Base-by-base conservation (phyloP, 2,888 invertebrate species). In the Drosophila macrospina region DNA sequence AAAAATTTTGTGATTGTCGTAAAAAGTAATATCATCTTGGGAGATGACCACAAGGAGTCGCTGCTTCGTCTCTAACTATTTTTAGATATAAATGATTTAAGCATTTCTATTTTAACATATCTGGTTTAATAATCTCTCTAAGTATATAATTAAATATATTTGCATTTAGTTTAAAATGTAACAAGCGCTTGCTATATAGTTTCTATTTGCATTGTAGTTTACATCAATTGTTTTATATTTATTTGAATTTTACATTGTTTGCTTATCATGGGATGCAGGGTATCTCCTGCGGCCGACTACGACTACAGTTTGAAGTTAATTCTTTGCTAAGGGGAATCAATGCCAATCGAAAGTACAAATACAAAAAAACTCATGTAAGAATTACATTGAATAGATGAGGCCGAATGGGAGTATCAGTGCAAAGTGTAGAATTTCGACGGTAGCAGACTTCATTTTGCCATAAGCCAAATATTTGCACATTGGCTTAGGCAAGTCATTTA, bases 281-380 rank as follows among this genome's bases (percentile, higher is more conserved):
- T 39, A 20, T 24, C 41, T 24, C 20, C 20, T 41, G 11, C 20
- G 2, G 24, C 4, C 10, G n/a, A 20, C 32, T 16, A 48, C n/a
- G 4, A 7, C 8, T 3, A n/a, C n/a, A n/a, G n/a, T n/a, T n/a
- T n/a, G n/a, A n/a, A n/a, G n/a, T n/a, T 8, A 8, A 32, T 4
- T 1, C 15, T 32, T 24, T 11, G 59, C 50, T 50, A 50, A 50
- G 15, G 7, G 8, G 15, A 70, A 55, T 50, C 59, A 45, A 30
- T 39, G 52, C 30, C 32, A 36, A 36, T 44, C 5, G n/a, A 30
- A 39, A 5, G 32, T n/a, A 4, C 44, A 64, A 13, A 48, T 48
- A 34, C 4, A 51, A 7, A 11, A 10, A 6, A 10, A 10, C 13
- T 10, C 11, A 8, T 36, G 16, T 11, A 48, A 5, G 10, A 15